These are phyloP conservation scores for Phytoseiulus persimilis DNA, from an alignment of 2,888 invertebrate species.

Conservation along the genomic window DNA sequence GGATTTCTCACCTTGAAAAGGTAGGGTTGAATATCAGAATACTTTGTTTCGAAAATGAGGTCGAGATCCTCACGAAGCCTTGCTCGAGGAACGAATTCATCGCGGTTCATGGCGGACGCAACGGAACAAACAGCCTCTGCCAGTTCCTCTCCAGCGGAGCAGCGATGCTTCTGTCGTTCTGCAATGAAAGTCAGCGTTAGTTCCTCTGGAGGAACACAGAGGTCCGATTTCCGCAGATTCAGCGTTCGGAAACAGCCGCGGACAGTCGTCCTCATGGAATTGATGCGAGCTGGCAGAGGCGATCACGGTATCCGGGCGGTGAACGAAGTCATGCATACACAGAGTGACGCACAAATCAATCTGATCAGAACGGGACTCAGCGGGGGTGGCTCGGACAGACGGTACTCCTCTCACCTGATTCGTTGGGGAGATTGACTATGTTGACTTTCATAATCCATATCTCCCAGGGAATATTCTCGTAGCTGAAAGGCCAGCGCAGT, in stretches of 20 bases:
- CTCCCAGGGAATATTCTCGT: conserved; percentile 94
- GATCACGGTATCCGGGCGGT: too few species aligned
- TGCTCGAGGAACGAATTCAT: conserved; percentile 92
- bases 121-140: conserved; percentile 89
- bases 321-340: too few species aligned
- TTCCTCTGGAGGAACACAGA: background rate
- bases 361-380: too few species aligned
- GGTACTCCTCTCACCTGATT: conserved; percentile 56
- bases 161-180: conserved; percentile 75
- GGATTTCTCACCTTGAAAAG: conserved; percentile 73
- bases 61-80: conserved; percentile 84
- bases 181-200: conserved; percentile 38
- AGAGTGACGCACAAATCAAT: too few species aligned
- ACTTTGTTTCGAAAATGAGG: conserved; percentile 85
- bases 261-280: too few species aligned
- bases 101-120: conserved; percentile 86
- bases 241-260: too few species aligned
- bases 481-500: conserved; percentile 77
- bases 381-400: too few species aligned
- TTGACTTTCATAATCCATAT: conserved; percentile 92
- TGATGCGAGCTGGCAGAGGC: too few species aligned
- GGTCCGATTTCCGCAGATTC: too few species aligned
- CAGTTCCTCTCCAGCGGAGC: conserved; percentile 57
- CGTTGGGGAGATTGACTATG: conserved; percentile 71
- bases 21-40: conserved; percentile 89